These are phyloP conservation scores for Amniataba percoides DNA, from an alignment of 2,797 vertebrate species.

Conservation along the genomic window DNA sequence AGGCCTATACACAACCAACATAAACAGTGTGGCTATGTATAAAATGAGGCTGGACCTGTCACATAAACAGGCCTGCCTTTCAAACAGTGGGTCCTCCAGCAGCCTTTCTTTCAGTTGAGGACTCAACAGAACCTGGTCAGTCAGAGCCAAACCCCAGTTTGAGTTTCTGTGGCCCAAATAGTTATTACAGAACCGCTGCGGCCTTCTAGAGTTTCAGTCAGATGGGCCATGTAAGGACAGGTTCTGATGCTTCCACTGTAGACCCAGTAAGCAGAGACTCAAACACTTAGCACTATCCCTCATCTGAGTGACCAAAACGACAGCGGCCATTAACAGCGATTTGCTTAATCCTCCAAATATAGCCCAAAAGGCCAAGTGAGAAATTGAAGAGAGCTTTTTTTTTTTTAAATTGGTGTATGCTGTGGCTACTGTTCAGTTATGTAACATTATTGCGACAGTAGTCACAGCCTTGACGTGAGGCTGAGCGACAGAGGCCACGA, in stretches of 20 bases:
- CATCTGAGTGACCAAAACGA: conserved; percentile 50
- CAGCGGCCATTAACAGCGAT: conserved; percentile 46
- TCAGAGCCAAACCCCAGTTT: conserved; percentile 29
- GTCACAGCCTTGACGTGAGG: conserved; percentile 8
- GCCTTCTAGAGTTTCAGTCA: conserved; percentile 61
- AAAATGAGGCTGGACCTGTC: conserved; percentile 17
- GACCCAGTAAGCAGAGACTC: background rate
- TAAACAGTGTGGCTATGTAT: conserved; percentile 44
- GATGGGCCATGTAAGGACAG: conserved; percentile 48
- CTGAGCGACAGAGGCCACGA: conserved; percentile 42
- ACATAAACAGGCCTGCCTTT: conserved; percentile 39
- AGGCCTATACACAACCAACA: conserved; percentile 19
- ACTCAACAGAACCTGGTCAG: conserved; percentile 40
- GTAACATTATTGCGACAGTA: conserved; percentile 59
- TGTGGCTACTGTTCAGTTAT: conserved; percentile 45
- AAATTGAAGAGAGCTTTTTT: conserved; percentile 4
- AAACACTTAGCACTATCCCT: conserved; percentile 38
- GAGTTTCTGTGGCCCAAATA: conserved; percentile 60
- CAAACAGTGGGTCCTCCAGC: conserved; percentile 23
- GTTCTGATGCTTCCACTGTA: conserved; percentile 37
- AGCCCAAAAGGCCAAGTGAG: conserved; percentile 3
- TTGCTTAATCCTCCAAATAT: conserved; percentile 31
- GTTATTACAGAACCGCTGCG: conserved; percentile 67
- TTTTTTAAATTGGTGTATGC: conserved; percentile 38
- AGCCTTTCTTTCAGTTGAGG: conserved; percentile 2